phyloP scores from a whole-genome alignment of 2,888 invertebrate species.

The Tupiocoris notatus region DNA sequence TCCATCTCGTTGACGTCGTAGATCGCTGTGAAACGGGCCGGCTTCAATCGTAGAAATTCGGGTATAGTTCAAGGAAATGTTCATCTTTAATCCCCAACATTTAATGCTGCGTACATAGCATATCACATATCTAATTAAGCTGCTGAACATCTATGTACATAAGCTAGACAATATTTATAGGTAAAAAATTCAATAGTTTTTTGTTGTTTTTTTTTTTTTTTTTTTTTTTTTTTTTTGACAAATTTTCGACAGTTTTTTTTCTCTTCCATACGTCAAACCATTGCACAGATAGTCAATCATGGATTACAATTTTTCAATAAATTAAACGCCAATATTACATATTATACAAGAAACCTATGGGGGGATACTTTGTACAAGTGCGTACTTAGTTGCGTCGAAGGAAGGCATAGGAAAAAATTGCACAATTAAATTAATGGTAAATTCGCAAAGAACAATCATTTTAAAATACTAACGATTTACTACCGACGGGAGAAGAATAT shows the following conservation, averaged over 20 bases:
- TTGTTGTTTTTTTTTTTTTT: too few relatives aligned
- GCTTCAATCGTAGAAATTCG: too few relatives aligned
- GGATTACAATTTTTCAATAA: slow-evolving; percentile 27
- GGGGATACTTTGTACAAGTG: slow-evolving; percentile 32
- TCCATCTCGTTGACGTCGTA: too few relatives aligned
- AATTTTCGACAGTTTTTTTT: slow-evolving; percentile 16
- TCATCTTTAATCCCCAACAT: slow-evolving; percentile 43
- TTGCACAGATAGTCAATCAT: slow-evolving; percentile 33
- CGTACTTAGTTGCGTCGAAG: slow-evolving; percentile 24
- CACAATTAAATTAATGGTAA: slow-evolving; percentile 45
- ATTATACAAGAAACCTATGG: slow-evolving; percentile 18
- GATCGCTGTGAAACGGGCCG: too few relatives aligned
- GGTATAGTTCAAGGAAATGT: too few relatives aligned
- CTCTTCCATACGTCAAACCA: slow-evolving; percentile 22
- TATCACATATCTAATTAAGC: slow-evolving; percentile 46
- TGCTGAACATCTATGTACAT: slow-evolving; percentile 41
- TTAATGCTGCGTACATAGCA: slow-evolving; percentile 46
- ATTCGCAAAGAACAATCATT: too few relatives aligned
- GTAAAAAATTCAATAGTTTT: too few relatives aligned
- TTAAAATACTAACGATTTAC: too few relatives aligned
- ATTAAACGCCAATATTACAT: slow-evolving; percentile 33
- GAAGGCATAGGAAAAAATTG: slow-evolving; percentile 33
- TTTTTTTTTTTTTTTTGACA: too few relatives aligned
- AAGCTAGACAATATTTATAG: slow-evolving; percentile 42
- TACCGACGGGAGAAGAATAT: too few relatives aligned